Evolutionary conservation across 2,888 invertebrate genomes (phyloP).

Genomic region (Chloroclystis v-ata): DNA sequence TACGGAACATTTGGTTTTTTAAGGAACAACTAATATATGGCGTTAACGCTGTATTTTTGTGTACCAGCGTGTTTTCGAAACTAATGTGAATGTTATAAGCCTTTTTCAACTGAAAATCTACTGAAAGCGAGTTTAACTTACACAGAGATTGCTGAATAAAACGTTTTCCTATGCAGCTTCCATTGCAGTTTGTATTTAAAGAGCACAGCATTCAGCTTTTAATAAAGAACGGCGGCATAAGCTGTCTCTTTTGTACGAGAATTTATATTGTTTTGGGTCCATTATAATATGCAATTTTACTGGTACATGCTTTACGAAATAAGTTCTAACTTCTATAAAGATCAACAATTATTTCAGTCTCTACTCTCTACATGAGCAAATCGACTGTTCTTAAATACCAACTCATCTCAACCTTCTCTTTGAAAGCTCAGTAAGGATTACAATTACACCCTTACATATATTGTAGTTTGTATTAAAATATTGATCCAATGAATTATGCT

Average conservation of each 20-base stretch:
- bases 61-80: background rate
- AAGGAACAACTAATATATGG: too few species aligned
- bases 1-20: too few species aligned
- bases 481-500: too few species aligned
- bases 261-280: background rate
- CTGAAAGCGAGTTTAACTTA: background rate
- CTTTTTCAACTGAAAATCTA: background rate
- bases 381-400: too few species aligned
- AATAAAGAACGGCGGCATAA: background rate
- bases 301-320: background rate
- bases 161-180: constrained; percentile 1
- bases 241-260: background rate
- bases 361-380: too few species aligned
- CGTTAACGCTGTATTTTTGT: background rate
- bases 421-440: too few species aligned
- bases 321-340: too few species aligned
- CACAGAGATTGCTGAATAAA: background rate
- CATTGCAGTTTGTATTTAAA: constrained; percentile 1
- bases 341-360: too few species aligned
- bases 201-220: constrained; percentile 6
- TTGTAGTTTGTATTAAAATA: too few species aligned
- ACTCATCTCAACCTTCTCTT: too few species aligned
- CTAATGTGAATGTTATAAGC: background rate
- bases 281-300: background rate
- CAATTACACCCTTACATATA: too few species aligned